phyloP scores from a whole-genome alignment of 2,113 vertebrate species.

The Chaetops frenatus region DNA sequence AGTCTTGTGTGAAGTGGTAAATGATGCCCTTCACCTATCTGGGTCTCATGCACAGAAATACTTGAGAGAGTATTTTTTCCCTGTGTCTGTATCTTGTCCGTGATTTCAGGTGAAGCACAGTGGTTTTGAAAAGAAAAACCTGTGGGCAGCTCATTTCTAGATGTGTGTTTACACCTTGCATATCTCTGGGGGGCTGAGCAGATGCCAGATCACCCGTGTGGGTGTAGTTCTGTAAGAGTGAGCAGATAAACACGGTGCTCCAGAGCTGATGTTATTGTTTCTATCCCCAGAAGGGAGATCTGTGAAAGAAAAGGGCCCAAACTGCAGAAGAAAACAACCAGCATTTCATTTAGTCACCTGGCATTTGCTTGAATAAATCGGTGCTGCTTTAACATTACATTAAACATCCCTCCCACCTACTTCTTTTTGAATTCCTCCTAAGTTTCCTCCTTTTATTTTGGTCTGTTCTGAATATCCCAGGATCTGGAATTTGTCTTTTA shows the following conservation, averaged over 20 bases:
- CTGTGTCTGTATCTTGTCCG: accelerated
- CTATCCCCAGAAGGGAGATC: neutral
- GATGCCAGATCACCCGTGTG: neutral
- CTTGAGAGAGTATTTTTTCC: neutral
- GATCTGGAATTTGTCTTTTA: neutral
- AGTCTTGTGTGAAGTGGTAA: accelerated
- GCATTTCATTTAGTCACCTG: neutral
- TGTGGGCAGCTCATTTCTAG: neutral
- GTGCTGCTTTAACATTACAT: neutral
- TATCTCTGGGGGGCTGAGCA: neutral
- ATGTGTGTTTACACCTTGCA: neutral
- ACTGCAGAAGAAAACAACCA: neutral
- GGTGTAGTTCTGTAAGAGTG: neutral
- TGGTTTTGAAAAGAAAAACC: neutral
- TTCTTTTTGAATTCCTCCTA: neutral
- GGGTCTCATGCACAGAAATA: neutral
- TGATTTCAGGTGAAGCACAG: neutral
- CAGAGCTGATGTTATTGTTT: neutral
- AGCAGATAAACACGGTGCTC: neutral
- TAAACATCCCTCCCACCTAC: neutral
- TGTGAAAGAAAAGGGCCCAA: neutral
- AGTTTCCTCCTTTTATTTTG: neutral
- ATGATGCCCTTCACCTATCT: neutral
- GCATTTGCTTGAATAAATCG: neutral
- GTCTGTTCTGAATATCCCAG: neutral